Conservation (phyloP, 1,140 invertebrate species). For the Pogonomyrmex californicus region DNA sequence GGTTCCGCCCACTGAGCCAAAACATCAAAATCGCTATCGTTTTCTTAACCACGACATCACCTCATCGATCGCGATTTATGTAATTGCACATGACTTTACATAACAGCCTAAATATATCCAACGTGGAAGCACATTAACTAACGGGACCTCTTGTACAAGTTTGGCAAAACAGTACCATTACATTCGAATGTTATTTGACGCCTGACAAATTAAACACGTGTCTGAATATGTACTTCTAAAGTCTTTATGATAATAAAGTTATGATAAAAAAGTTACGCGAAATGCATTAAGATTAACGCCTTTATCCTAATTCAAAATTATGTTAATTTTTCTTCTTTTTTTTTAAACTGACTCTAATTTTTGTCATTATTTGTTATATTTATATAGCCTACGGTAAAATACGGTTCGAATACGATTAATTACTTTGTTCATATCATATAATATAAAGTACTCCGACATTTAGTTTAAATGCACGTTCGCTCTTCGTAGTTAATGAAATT, state of each 20-base stretch:
- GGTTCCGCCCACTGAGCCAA: conserved; percentile 65
- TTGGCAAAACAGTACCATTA: background rate
- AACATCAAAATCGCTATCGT: conserved; percentile 64
- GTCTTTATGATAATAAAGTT: background rate
- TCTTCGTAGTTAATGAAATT: background rate
- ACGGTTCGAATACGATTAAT: too few relatives aligned
- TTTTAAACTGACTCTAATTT: background rate
- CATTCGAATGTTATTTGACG: background rate
- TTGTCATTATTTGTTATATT: background rate
- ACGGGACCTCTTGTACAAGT: background rate
- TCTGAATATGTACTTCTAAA: background rate
- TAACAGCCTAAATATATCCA: background rate
- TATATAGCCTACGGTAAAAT: background rate
- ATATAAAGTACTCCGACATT: background rate
- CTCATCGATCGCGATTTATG: conserved; percentile 14
- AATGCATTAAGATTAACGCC: background rate
- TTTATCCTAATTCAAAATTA: background rate
- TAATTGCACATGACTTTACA: background rate
- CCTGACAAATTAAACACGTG: background rate
- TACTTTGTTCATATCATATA: background rate
- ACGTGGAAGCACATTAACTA: background rate
- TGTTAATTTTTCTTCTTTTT: background rate
- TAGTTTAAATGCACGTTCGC: background rate
- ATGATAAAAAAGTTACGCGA: background rate
- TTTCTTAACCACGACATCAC: background rate